Evolutionary conservation across 2,888 invertebrate genomes (phyloP).

Genomic region (Cataglyphis albicans): DNA sequence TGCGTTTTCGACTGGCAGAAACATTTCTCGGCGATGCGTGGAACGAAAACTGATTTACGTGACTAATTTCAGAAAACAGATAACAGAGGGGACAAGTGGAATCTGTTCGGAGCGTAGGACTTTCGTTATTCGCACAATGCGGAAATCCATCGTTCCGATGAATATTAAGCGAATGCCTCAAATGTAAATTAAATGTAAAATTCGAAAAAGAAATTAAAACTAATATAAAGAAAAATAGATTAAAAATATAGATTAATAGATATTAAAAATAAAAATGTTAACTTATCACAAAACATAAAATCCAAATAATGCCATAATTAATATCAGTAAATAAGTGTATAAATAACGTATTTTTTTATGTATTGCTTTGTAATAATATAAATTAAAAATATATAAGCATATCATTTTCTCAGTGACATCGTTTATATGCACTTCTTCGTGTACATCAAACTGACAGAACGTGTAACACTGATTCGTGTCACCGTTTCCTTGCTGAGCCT

Average conservation of each 20-base stretch:
- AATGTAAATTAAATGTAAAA: neutral
- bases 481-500: conserved; percentile 12
- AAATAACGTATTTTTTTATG: neutral
- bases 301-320: neutral
- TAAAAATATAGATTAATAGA: neutral
- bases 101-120: neutral
- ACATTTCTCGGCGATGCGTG: conserved; percentile 40
- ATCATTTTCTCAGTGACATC: neutral
- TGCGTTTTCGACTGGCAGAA: conserved; percentile 40
- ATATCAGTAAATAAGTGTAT: neutral
- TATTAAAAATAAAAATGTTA: neutral
- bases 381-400: neutral
- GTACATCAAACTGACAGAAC: conserved; percentile 40
- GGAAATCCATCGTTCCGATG: neutral
- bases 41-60: conserved; percentile 70
- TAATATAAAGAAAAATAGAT: neutral
- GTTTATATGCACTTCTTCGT: conserved; percentile 15
- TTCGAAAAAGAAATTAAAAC: neutral
- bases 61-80: conserved; percentile 25
- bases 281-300: neutral
- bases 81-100: conserved; percentile 4
- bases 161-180: neutral
- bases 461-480: conserved; percentile 69
- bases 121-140: neutral
- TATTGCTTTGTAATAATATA: neutral